A percentile compares a stretch with the other conserved stretches of the same genome.
Conservation (phyloP, 2,888 invertebrate genomes). For the Lomographa bimaculata region DNA sequence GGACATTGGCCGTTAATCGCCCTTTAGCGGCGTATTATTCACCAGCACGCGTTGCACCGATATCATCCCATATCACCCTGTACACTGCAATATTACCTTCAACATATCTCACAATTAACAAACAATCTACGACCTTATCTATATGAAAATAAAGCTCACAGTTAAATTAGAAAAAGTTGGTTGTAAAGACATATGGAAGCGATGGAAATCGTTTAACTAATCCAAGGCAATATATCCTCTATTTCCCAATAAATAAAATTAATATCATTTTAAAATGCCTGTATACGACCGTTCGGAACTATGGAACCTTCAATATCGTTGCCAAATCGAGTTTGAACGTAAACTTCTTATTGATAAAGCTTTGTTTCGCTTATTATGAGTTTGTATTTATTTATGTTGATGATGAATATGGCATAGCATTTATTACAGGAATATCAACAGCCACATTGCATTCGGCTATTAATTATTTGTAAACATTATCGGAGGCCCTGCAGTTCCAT, state of each 20-base stretch:
- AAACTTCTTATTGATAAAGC: constrained; percentile 34
- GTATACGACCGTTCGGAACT: constrained; percentile 62
- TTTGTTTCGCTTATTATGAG: constrained; percentile 36
- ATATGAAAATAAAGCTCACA: constrained; percentile 12
- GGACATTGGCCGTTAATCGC: constrained; percentile 78
- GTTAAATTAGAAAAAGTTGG: constrained; percentile 5
- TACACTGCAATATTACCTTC: constrained; percentile 37
- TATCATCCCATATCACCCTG: constrained; percentile 55
- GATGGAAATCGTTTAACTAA: constrained; percentile 65
- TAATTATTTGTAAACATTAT: constrained; percentile 81
- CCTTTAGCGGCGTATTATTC: constrained; percentile 81
- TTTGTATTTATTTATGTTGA: constrained; percentile 57
- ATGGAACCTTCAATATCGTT: constrained; percentile 13
- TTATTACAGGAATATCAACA: constrained; percentile 76
- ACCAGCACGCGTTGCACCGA: constrained; percentile 76
- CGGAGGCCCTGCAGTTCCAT: constrained; percentile 60
- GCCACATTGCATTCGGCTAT: constrained; percentile 76
- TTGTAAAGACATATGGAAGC: constrained; percentile 34
- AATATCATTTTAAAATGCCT: constrained; percentile 69
- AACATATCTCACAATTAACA: constrained; percentile 24
- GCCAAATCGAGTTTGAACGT: constrained; percentile 27
- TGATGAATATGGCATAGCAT: constrained; percentile 66
- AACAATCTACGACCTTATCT: constrained; percentile 30
- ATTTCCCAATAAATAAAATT: constrained; percentile 78
- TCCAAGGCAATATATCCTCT: constrained; percentile 80